A percentile compares a stretch with the other conserved stretches of the same genome.
phyloP scores from a whole-genome alignment of 2,113 vertebrate species.

The Camelus bactrianus region DNA sequence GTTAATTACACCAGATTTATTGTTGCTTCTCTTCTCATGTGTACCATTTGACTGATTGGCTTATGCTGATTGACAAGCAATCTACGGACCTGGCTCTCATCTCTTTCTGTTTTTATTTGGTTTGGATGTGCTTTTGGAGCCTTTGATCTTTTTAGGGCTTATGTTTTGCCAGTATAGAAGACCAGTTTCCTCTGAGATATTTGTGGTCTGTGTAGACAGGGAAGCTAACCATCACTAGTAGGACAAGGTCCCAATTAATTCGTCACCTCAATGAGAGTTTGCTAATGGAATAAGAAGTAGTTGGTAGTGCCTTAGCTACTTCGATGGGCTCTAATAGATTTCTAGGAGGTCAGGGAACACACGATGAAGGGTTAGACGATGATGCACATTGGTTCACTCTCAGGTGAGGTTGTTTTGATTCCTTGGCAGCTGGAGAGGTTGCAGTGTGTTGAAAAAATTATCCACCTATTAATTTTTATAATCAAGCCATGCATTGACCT shows the following conservation, averaged over 20 bases:
- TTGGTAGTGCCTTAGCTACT: background rate
- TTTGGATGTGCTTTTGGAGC: background rate
- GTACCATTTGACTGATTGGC: slow-evolving; percentile 20
- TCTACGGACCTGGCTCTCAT: background rate
- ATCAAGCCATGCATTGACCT: background rate
- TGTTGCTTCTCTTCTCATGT: slow-evolving; percentile 19
- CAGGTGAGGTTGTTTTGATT: slow-evolving; percentile 27
- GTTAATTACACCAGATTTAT: slow-evolving; percentile 1
- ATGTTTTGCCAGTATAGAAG: background rate
- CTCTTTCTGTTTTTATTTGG: slow-evolving; percentile 41
- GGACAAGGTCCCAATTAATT: background rate
- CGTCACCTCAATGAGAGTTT: background rate
- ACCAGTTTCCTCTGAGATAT: slow-evolving; percentile 42
- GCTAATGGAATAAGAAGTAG: background rate
- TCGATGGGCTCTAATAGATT: background rate
- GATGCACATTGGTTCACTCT: background rate
- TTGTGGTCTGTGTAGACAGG: slow-evolving; percentile 31
- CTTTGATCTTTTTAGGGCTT: background rate
- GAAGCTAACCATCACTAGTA: background rate
- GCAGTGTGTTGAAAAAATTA: background rate
- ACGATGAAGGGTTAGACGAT: background rate
- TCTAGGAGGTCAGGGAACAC: background rate
- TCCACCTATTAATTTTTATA: slow-evolving; percentile 23
- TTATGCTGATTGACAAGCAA: background rate
- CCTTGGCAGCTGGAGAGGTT: slow-evolving; percentile 33